These are phyloP conservation scores for Misgurnus anguillicaudatus DNA, from an alignment of 2,113 vertebrate species.

Conservation along the genomic window DNA sequence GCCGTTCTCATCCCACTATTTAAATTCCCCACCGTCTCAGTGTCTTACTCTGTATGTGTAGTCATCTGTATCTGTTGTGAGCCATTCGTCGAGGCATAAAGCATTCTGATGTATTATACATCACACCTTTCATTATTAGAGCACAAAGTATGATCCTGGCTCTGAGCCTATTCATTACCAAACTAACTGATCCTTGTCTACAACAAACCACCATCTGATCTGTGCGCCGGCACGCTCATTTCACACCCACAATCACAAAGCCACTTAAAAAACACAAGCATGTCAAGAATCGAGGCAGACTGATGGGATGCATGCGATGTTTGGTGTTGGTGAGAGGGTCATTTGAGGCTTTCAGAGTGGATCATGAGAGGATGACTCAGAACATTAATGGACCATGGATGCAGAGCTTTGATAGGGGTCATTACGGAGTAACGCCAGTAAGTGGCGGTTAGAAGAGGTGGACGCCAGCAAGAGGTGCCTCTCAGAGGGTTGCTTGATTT, in stretches of 20 bases:
- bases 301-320: neutral
- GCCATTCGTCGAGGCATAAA: constrained; percentile 16
- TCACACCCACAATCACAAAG: neutral
- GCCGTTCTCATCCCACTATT: constrained; percentile 29
- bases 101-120: constrained; percentile 44
- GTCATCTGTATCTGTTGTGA: neutral
- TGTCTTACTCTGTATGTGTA: constrained; percentile 2
- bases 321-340: constrained; percentile 17
- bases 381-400: constrained; percentile 23
- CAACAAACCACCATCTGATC: constrained; percentile 14
- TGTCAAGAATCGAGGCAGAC: neutral
- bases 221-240: constrained; percentile 23
- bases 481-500: constrained; percentile 20
- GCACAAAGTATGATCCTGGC: constrained; percentile 26
- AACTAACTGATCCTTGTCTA: neutral
- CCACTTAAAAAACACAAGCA: neutral
- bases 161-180: constrained; percentile 23
- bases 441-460: constrained; percentile 37
- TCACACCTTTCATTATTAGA: constrained; percentile 34
- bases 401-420: constrained; percentile 17
- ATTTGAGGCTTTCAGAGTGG: constrained; percentile 35
- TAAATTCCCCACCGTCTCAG: constrained; percentile 38
- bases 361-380: constrained; percentile 32
- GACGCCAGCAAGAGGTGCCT: constrained; percentile 1
- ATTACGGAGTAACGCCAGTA: constrained; percentile 20